These are phyloP conservation scores for Neosilurus hyrtlii DNA, from an alignment of 2,797 vertebrate genomes.

Conservation along the genomic window DNA sequence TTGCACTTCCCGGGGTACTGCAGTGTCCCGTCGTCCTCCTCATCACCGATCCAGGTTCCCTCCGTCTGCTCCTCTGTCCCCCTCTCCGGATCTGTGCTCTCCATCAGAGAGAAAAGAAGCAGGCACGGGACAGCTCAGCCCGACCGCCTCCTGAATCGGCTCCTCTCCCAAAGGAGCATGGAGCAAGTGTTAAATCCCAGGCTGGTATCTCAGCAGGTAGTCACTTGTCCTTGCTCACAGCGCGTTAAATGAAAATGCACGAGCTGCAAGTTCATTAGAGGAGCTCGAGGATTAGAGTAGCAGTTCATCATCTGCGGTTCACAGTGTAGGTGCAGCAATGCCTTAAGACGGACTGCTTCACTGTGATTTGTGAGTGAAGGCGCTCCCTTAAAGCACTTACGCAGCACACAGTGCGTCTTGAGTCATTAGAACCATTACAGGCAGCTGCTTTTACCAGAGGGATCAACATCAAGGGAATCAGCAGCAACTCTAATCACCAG, in stretches of 20 bases:
- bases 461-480: slow-evolving; percentile 6
- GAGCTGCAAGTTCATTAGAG: slow-evolving; percentile 63
- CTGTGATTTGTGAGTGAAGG: slow-evolving; percentile 46
- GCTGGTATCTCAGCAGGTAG: slow-evolving; percentile 67
- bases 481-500: slow-evolving; percentile 21
- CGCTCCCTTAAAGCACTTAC: slow-evolving; percentile 33
- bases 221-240: slow-evolving; percentile 21
- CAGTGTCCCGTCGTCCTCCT: slow-evolving; percentile 64
- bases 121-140: slow-evolving; percentile 61
- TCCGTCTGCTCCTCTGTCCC: slow-evolving; percentile 61
- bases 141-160: slow-evolving; percentile 62
- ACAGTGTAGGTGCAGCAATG: slow-evolving; percentile 46
- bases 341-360: slow-evolving; percentile 41
- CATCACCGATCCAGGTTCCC: slow-evolving; percentile 64
- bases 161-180: slow-evolving; percentile 67
- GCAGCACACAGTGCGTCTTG: slow-evolving; percentile 32
- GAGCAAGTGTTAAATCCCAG: slow-evolving; percentile 58
- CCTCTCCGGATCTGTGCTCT: slow-evolving; percentile 66
- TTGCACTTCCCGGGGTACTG: slow-evolving; percentile 63
- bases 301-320: slow-evolving; percentile 59
- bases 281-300: slow-evolving; percentile 60
- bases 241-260: slow-evolving; percentile 5
- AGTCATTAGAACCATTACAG: slow-evolving; percentile 24
- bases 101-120: slow-evolving; percentile 64
- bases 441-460: slow-evolving; percentile 22